Percentiles rank a stretch among this genome's conserved stretches.
phyloP scores from a whole-genome alignment of 1,140 invertebrate genomes.

The Sminthurinus signatus region DNA sequence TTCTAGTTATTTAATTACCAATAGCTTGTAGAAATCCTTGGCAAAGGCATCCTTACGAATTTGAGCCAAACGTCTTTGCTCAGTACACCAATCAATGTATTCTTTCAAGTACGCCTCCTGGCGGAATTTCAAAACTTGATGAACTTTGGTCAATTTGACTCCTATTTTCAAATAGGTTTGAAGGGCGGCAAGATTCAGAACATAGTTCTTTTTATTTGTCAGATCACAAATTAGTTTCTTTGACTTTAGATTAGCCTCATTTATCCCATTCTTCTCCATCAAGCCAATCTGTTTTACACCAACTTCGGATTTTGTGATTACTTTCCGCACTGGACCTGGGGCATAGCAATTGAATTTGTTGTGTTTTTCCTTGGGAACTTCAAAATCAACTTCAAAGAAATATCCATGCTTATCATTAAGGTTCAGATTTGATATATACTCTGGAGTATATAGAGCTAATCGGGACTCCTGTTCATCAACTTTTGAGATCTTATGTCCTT shows the following conservation, averaged over 20 bases:
- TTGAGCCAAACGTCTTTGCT: constrained; percentile 44
- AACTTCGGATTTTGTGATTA: not conserved
- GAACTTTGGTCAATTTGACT: constrained; percentile 14
- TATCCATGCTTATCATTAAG: constrained; percentile 48
- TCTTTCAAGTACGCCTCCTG: constrained; percentile 15
- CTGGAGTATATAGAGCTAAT: not conserved
- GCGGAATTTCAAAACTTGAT: constrained; percentile 15
- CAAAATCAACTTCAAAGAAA: constrained; percentile 49
- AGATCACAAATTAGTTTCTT: constrained; percentile 22
- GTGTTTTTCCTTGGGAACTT: constrained; percentile 47
- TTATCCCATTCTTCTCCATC: not conserved
- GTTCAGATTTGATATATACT: not conserved
- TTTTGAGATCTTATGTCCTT: not conserved
- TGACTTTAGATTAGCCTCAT: not conserved
- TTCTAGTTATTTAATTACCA: too few relatives aligned
- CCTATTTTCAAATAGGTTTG: constrained; percentile 14
- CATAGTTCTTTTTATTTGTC: constrained; percentile 16
- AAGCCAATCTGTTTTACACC: constrained; percentile 7
- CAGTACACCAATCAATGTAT: constrained; percentile 15
- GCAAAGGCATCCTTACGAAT: constrained; percentile 46
- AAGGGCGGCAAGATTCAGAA: constrained; percentile 15
- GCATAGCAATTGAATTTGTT: constrained; percentile 51
- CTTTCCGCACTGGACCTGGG: constrained; percentile 46
- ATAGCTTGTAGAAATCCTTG: constrained; percentile 50
- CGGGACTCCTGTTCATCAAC: too few relatives aligned